Evolutionary conservation across 2,113 vertebrate species (phyloP).

Genomic region (Amphiprion ocellaris): DNA sequence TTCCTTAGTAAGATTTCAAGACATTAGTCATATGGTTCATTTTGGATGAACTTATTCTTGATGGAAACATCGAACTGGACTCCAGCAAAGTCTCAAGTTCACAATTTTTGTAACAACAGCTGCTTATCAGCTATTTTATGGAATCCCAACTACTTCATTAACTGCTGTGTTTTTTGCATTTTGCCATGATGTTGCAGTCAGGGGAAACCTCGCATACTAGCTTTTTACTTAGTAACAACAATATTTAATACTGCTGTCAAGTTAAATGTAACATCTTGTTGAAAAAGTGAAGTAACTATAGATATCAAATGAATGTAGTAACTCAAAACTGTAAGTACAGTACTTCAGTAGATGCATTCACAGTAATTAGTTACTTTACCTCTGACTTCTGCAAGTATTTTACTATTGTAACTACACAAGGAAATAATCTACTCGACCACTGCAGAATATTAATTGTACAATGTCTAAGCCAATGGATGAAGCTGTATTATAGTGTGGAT

Average conservation of each 20-base stretch:
- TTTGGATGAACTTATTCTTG: not conserved
- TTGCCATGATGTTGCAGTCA: not conserved
- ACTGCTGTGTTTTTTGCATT: not conserved
- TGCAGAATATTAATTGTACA: not conserved
- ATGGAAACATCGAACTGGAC: not conserved
- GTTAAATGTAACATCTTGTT: not conserved
- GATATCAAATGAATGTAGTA: not conserved
- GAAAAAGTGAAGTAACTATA: not conserved
- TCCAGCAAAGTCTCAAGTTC: too few relatives aligned
- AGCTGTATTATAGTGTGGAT: not conserved
- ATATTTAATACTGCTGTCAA: not conserved
- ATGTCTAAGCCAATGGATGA: not conserved
- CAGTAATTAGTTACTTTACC: constrained; percentile 6
- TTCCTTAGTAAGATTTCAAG: not conserved
- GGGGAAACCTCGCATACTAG: not conserved
- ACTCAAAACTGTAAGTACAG: not conserved
- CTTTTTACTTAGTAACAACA: not conserved
- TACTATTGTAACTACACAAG: not conserved
- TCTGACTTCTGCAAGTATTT: constrained; percentile 3
- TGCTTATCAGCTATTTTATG: not conserved
- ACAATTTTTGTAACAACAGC: too few relatives aligned
- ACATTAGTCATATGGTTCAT: not conserved
- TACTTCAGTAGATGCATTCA: not conserved
- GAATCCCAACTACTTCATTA: not conserved
- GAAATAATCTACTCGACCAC: not conserved